These are phyloP conservation scores for Ormyrus thymus DNA, from an alignment of 2,888 invertebrate genomes.

Conservation along the genomic window DNA sequence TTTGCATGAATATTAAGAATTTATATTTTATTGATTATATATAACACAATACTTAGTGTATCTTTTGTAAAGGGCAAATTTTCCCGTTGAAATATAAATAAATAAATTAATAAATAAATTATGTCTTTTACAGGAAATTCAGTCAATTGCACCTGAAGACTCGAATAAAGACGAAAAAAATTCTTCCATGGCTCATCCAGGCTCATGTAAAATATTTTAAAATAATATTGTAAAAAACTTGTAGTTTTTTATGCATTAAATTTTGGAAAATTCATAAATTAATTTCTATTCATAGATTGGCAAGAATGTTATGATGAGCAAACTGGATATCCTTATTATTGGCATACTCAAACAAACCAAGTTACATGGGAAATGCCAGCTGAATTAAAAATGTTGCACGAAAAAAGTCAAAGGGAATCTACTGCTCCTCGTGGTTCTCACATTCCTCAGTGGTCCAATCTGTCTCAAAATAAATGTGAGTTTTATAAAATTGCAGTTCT, in stretches of 20 bases:
- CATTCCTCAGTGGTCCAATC: conserved; percentile 63
- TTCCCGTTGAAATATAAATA: too few relatives aligned
- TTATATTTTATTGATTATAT: conserved; percentile 5
- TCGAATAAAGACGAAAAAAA: conserved; percentile 44
- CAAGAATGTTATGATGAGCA: conserved; percentile 80
- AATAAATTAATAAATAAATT: too few relatives aligned
- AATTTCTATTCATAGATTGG: conserved; percentile 74
- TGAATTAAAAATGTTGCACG: conserved; percentile 68
- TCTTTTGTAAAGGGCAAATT: too few relatives aligned
- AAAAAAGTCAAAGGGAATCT: conserved; percentile 59
- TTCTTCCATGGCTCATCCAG: conserved; percentile 43
- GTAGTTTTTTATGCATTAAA: neutral
- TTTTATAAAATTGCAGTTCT: neutral
- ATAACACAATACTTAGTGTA: too few relatives aligned
- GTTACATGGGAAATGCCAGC: conserved; percentile 81
- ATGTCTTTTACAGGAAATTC: conserved; percentile 66
- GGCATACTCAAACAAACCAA: conserved; percentile 80
- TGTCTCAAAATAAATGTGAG: conserved; percentile 63
- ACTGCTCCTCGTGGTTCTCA: conserved; percentile 54
- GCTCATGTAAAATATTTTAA: conserved; percentile 42
- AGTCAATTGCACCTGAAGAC: conserved; percentile 68
- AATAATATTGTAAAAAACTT: conserved; percentile 8
- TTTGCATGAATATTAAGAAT: too few relatives aligned
- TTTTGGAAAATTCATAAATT: neutral
- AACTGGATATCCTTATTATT: conserved; percentile 81